phyloP scores from a whole-genome alignment of 64 coral and sea anemone species.

The Pocillopora verrucosa region DNA sequence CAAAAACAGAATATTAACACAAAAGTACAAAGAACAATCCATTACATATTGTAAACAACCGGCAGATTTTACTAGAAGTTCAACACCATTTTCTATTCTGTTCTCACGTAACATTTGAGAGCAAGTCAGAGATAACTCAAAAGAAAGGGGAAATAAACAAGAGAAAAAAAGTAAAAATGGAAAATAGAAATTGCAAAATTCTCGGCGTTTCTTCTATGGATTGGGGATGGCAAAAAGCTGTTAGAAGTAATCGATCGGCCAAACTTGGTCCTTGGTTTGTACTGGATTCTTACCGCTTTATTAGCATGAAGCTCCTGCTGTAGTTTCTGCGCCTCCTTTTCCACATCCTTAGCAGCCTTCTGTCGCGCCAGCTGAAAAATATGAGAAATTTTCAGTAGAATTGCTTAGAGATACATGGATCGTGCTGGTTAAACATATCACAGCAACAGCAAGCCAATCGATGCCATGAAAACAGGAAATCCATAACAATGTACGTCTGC shows the following conservation, averaged over 20 bases:
- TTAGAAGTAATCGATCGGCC: no score
- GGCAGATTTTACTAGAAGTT: not conserved
- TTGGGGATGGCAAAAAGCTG: no score
- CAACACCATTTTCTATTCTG: not conserved
- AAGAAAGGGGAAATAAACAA: no score
- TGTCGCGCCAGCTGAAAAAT: conserved; percentile 58
- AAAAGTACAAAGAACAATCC: conserved; percentile 10
- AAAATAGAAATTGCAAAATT: no score
- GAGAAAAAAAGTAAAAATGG: no score
- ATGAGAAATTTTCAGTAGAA: not conserved
- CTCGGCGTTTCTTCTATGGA: no score
- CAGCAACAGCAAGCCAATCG: no score
- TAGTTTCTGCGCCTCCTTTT: conserved; percentile 65
- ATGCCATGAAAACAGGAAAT: no score
- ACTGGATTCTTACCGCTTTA: conserved; percentile 60
- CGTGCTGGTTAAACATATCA: no score
- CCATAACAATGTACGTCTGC: no score
- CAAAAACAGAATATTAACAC: conserved; percentile 8
- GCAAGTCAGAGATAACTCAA: no score
- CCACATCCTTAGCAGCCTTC: conserved; percentile 75
- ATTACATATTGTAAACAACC: not conserved
- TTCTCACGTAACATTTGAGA: not conserved
- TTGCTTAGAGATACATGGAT: no score
- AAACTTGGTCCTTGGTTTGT: not conserved
- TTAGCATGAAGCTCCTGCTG: conserved; percentile 49